A percentile compares a stretch with the other conserved stretches of the same genome.
These are phyloP conservation scores for Tachuris rubrigastra DNA, from an alignment of 2,113 vertebrate species.

Conservation along the genomic window DNA sequence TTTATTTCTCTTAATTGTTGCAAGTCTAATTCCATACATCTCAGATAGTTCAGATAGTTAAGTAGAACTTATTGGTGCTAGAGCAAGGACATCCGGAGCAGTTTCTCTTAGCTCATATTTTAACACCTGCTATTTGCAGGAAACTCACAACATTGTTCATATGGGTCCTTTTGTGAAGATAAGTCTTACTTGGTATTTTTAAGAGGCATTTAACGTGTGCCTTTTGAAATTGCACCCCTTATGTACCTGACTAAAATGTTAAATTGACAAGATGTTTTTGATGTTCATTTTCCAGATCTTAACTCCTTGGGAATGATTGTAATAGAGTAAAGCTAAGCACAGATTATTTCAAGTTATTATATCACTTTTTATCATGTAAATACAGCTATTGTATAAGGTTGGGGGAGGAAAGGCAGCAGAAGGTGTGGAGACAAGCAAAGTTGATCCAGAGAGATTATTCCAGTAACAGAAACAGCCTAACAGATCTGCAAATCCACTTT, in stretches of 20 bases:
- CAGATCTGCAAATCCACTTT: constrained; percentile 54
- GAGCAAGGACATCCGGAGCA: background rate
- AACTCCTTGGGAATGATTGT: background rate
- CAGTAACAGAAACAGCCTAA: constrained; percentile 41
- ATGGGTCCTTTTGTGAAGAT: background rate
- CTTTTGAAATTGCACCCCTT: background rate
- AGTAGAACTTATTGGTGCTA: background rate
- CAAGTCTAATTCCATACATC: background rate
- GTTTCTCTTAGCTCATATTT: background rate
- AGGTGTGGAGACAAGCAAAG: constrained; percentile 30
- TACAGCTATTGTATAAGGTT: background rate
- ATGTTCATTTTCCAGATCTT: background rate
- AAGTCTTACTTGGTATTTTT: background rate
- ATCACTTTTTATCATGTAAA: background rate
- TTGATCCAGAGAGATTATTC: constrained; percentile 61
- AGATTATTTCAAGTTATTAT: constrained; percentile 6
- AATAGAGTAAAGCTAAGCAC: background rate
- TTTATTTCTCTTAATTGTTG: background rate
- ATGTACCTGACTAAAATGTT: background rate
- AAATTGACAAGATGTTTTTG: background rate
- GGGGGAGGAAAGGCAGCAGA: background rate
- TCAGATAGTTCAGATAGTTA: background rate
- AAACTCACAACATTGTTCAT: background rate
- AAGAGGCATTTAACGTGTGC: background rate
- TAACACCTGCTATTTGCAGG: background rate